Evolutionary conservation across 2,888 invertebrate genomes (phyloP), one percentile per base, ranked within the genome.

Genomic region (Aphidoletes aphidimyza): DNA sequence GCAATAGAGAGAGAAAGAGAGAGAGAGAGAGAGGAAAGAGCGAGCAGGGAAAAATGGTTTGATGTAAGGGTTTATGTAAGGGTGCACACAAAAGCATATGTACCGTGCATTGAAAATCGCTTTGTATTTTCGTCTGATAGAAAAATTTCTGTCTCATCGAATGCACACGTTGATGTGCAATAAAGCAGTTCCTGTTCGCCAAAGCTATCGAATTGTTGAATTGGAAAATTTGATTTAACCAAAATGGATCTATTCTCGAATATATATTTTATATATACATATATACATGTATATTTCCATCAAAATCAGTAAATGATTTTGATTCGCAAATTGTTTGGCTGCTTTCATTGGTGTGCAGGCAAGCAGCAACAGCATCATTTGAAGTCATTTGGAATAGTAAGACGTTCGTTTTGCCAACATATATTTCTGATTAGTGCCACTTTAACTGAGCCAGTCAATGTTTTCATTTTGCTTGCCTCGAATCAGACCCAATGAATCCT

Each of bases 181-280:
- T 47, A 47, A 47, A 47, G 47, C 47, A 17, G 30, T 30, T 69
- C 2, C 69, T 69, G n/a, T 69, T 54, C 54, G 11, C n/a, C 30
- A 30, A 30, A n/a, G 47, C 8, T 30, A 69, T 69, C 69, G 69
- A 69, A 69, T 69, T 69, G 69, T n/a, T 34, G 69, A 69, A 69
- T 69, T 69, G 69, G 69, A 69, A 69, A 69, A 69, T 69, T 69
- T 69, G 34, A 69, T 69, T 69, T 69, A 69, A 69, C 69, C 69
- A 69, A 69, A 69, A 69, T 69, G 30, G 69, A 69, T 69, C n/a
- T n/a, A 69, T 69, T 69, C 69, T 1, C 8, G 30, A 69, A 30
- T 30, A 69, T 69, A 69, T 69, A 69, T 30, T 3, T 2, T 8
- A 39, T 39, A 39, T 11, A 39, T 39, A 39, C 39, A 39, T 39